These are phyloP conservation scores for Steromphala cineraria DNA, from an alignment of 2,888 invertebrate species.

Conservation along the genomic window DNA sequence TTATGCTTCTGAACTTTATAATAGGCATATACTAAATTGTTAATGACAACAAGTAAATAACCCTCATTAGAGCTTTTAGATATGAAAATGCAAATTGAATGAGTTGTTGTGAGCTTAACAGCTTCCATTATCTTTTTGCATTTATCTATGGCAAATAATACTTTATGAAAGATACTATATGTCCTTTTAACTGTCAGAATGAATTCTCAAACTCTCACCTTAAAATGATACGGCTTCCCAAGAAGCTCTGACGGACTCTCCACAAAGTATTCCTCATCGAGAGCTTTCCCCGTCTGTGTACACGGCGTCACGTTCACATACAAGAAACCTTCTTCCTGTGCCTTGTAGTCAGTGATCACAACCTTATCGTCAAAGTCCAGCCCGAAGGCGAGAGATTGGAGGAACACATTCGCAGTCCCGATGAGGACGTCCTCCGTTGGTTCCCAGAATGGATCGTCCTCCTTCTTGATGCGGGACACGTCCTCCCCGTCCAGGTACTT, in stretches of 20 bases:
- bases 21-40: too few relatives aligned
- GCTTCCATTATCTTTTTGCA: too few relatives aligned
- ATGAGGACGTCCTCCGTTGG: conserved; percentile 74
- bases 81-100: too few relatives aligned
- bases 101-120: too few relatives aligned
- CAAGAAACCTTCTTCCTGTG: conserved; percentile 72
- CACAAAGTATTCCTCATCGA: conserved; percentile 73
- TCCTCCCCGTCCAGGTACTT: conserved; percentile 73
- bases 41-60: too few relatives aligned
- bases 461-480: conserved; percentile 62
- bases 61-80: too few relatives aligned
- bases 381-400: conserved; percentile 73
- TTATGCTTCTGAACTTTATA: too few relatives aligned
- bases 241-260: conserved; percentile 72
- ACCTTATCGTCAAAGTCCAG: conserved; percentile 75
- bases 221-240: conserved; percentile 72
- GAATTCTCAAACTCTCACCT: conserved; percentile 56
- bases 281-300: conserved; percentile 64
- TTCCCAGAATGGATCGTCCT: conserved; percentile 76
- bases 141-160: too few relatives aligned
- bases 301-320: conserved; percentile 72
- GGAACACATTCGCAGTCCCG: conserved; percentile 73
- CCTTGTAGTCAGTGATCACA: conserved; percentile 74
- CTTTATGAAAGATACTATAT: too few relatives aligned
- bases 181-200: not conserved